Percentiles rank a stretch among this genome's conserved stretches.
Conservation (phyloP, 2,888 invertebrate genomes). For the Anaspis maculata region DNA sequence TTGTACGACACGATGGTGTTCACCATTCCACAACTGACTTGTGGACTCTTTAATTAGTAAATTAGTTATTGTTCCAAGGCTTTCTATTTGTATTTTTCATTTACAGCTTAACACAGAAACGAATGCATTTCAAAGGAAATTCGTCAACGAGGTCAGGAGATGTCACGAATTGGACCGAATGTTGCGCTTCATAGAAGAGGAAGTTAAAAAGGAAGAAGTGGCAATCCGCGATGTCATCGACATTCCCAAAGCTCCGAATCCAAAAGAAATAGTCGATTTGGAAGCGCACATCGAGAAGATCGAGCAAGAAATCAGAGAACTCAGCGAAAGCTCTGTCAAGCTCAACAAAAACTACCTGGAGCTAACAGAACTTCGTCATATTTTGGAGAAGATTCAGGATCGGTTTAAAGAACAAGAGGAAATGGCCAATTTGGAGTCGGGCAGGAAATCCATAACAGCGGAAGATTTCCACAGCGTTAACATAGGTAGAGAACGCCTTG, state of each 20-base stretch:
- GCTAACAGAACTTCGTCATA: slow-evolving; percentile 82
- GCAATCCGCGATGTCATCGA: slow-evolving; percentile 68
- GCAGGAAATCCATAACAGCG: slow-evolving; percentile 45
- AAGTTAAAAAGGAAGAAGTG: slow-evolving; percentile 77
- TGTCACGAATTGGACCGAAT: slow-evolving; percentile 91
- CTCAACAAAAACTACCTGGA: slow-evolving; percentile 87
- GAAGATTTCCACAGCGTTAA: slow-evolving; percentile 41
- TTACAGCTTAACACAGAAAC: slow-evolving; percentile 77
- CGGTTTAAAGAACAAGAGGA: slow-evolving; percentile 82
- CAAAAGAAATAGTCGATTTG: slow-evolving; percentile 58
- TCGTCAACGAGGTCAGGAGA: slow-evolving; percentile 81
- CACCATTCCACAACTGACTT: too few relatives aligned
- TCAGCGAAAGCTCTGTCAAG: slow-evolving; percentile 88
- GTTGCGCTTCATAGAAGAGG: slow-evolving; percentile 76
- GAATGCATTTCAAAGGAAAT: slow-evolving; percentile 85
- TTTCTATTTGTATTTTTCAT: too few relatives aligned
- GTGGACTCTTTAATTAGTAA: too few relatives aligned
- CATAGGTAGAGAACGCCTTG: slow-evolving; percentile 44
- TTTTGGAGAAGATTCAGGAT: slow-evolving; percentile 83
- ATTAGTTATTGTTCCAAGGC: too few relatives aligned
- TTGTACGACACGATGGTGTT: too few relatives aligned
- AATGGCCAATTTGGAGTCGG: slow-evolving; percentile 54
- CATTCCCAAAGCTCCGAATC: slow-evolving; percentile 51
- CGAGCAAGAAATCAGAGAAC: slow-evolving; percentile 88
- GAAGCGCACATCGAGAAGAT: slow-evolving; percentile 85